Conservation (phyloP, 2,888 invertebrate genomes). For the Petrolisthes manimaculis region DNA sequence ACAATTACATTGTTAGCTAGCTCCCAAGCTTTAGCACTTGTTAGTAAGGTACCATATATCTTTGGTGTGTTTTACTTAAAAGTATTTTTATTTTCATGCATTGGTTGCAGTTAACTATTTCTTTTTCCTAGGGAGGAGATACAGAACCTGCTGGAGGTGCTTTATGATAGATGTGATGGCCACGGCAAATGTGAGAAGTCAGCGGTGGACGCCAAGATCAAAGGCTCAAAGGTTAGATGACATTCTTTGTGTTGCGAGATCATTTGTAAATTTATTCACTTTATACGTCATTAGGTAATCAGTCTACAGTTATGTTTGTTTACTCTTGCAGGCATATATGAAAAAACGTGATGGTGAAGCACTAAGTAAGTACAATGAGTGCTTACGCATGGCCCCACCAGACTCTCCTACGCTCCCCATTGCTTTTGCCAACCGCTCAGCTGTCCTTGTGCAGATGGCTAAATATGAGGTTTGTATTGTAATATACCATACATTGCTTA, state of each 20-base stretch:
- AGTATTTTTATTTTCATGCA: too few species aligned
- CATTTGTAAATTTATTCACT: not conserved
- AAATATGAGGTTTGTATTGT: conserved; percentile 48
- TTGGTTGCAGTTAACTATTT: not conserved
- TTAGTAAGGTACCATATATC: too few species aligned
- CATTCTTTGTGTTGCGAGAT: not conserved
- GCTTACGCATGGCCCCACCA: conserved; percentile 50
- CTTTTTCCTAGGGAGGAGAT: conserved; percentile 32
- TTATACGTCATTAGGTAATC: not conserved
- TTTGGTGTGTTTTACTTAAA: too few species aligned
- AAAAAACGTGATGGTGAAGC: conserved; percentile 48
- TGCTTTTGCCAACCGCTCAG: conserved; percentile 61
- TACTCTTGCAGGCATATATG: conserved; percentile 47
- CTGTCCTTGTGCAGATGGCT: conserved; percentile 58
- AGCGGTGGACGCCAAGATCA: conserved; percentile 44
- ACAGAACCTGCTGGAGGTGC: conserved; percentile 32
- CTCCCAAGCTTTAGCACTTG: too few species aligned
- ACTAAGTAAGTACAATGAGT: conserved; percentile 29
- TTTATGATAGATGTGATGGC: conserved; percentile 38
- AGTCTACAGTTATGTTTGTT: not conserved
- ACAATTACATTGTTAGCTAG: too few species aligned
- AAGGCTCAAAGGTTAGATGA: conserved; percentile 52
- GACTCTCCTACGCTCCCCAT: conserved; percentile 48
- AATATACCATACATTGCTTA: too few species aligned
- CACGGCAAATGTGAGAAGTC: conserved; percentile 51